Evolutionary conservation across 2,113 vertebrate genomes (phyloP).

Genomic region (Trogon surrucura): DNA sequence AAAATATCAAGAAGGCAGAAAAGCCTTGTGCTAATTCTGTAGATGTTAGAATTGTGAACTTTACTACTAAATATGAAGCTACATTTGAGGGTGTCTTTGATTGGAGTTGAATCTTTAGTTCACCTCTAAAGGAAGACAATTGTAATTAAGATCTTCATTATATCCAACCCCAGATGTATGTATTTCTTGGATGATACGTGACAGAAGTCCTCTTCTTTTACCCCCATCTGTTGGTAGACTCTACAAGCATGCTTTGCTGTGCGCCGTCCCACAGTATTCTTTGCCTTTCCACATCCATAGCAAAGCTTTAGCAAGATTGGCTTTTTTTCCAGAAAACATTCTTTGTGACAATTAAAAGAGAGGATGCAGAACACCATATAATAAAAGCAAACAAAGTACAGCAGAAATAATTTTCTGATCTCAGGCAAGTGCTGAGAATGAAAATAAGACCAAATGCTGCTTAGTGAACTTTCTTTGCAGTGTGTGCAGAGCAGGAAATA

Average conservation of each 20-base stretch:
- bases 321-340: not conserved
- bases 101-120: not conserved
- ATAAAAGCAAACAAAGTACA: conserved; percentile 8
- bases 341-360: not conserved
- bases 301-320: not conserved
- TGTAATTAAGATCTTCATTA: not conserved
- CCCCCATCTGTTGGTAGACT: not conserved
- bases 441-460: conserved; percentile 5
- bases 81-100: not conserved
- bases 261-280: not conserved
- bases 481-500: not conserved
- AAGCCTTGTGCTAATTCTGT: not conserved
- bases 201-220: not conserved
- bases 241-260: not conserved
- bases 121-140: not conserved
- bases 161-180: not conserved
- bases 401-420: conserved; percentile 9
- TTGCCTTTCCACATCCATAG: not conserved
- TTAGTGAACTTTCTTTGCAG: conserved; percentile 3
- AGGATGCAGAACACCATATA: not conserved
- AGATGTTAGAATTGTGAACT: not conserved
- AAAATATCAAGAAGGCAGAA: not conserved
- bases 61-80: not conserved
- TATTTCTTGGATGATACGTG: not conserved
- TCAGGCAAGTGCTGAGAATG: not conserved